These are phyloP conservation scores for Uropsilus gracilis DNA, from an alignment of 2,113 vertebrate genomes.

Conservation along the genomic window DNA sequence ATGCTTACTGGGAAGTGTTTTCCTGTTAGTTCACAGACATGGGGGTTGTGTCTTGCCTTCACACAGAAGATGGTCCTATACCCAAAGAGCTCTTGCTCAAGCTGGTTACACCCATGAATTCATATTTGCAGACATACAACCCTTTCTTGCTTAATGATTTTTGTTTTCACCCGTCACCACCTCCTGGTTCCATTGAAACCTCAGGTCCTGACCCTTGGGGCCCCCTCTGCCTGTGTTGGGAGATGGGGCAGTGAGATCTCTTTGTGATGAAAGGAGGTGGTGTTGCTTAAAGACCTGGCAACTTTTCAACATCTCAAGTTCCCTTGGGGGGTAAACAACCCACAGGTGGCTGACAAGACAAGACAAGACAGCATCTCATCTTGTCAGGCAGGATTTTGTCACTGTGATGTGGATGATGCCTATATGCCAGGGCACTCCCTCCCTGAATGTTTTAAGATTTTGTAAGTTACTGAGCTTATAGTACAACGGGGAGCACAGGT, in stretches of 20 bases:
- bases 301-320: neutral
- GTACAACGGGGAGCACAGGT: neutral
- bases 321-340: conserved; percentile 42
- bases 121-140: neutral
- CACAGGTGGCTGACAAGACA: neutral
- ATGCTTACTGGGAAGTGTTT: neutral
- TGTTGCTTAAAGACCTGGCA: neutral
- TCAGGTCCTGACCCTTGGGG: neutral
- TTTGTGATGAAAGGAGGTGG: neutral
- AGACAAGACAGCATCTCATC: neutral
- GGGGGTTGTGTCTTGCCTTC: neutral
- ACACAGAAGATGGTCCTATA: neutral
- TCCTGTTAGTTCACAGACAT: neutral
- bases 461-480: neutral
- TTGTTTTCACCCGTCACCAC: neutral
- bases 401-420: neutral
- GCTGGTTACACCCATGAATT: neutral
- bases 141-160: neutral
- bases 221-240: neutral
- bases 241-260: neutral
- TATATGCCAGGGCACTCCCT: neutral
- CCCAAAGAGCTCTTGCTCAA: rapidly evolving
- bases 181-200: neutral
- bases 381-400: conserved; percentile 36
- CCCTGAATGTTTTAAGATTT: neutral